Conservation (phyloP, 2,113 vertebrate genomes). For the Siniperca knerii region DNA sequence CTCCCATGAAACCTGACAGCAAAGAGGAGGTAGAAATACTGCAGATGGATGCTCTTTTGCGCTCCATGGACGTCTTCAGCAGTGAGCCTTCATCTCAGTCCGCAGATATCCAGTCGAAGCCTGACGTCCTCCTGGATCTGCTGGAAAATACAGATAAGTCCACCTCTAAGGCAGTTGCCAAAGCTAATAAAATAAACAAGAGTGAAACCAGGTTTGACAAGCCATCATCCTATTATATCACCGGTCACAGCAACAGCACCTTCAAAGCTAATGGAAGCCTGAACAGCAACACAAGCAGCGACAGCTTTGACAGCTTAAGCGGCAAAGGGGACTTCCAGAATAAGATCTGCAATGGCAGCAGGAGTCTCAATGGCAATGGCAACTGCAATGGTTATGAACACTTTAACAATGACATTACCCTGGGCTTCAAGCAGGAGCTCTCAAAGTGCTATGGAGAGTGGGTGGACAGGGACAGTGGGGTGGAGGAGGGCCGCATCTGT, state of each 20-base stretch:
- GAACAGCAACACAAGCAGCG: constrained; percentile 76
- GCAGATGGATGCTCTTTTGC: constrained; percentile 80
- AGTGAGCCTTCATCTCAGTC: constrained; percentile 67
- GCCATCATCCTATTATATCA: constrained; percentile 82
- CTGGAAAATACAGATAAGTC: constrained; percentile 85
- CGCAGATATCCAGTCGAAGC: constrained; percentile 62
- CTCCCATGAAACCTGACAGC: constrained; percentile 54
- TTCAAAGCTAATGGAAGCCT: constrained; percentile 72
- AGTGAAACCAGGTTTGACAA: constrained; percentile 84
- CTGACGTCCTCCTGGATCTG: constrained; percentile 75
- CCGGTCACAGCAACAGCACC: constrained; percentile 80
- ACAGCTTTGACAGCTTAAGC: constrained; percentile 71
- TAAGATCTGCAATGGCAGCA: constrained; percentile 57
- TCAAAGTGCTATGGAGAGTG: constrained; percentile 89
- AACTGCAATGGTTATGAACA: constrained; percentile 67
- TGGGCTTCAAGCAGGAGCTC: constrained; percentile 88
- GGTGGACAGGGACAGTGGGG: constrained; percentile 89
- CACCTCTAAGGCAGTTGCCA: constrained; percentile 82
- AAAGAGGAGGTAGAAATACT: constrained; percentile 78
- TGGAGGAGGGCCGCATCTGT: constrained; percentile 87
- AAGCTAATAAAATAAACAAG: constrained; percentile 83
- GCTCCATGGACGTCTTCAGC: constrained; percentile 78
- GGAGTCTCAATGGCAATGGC: constrained; percentile 46
- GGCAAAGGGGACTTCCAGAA: constrained; percentile 65
- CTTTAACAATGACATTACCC: constrained; percentile 77